Percentiles rank a stretch among this genome's conserved stretches.
Conservation (phyloP, 2,888 invertebrate species). For the Ichneumoninae sp. region DNA sequence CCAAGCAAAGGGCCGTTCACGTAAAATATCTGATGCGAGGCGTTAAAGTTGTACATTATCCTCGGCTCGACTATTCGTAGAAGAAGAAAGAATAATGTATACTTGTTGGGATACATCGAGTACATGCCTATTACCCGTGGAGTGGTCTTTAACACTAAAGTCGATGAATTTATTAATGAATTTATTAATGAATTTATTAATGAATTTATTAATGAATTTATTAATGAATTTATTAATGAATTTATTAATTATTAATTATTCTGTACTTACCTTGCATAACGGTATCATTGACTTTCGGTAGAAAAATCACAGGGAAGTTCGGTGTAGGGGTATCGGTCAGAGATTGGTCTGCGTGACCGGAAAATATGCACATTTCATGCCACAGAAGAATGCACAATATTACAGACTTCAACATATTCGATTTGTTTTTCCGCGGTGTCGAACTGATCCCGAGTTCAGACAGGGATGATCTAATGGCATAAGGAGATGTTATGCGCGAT, state of each 20-base stretch:
- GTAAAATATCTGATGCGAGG: slow-evolving; percentile 45
- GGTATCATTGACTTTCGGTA: slow-evolving; percentile 16
- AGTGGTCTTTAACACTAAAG: no score
- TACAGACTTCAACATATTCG: not conserved
- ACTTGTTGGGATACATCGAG: no score
- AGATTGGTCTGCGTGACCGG: not conserved
- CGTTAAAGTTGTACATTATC: slow-evolving; percentile 14
- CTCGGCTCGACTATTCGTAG: not conserved
- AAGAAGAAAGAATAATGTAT: not conserved
- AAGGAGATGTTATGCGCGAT: no score
- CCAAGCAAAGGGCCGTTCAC: slow-evolving; percentile 8
- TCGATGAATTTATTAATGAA: no score
- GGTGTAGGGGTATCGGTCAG: slow-evolving; percentile 24
- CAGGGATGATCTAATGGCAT: not conserved
- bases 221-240: no score
- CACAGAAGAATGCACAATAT: not conserved
- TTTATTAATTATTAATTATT: not conserved
- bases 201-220: no score
- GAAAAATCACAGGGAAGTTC: slow-evolving; percentile 9
- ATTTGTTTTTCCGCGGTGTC: not conserved
- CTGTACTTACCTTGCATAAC: not conserved
- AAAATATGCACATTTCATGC: not conserved
- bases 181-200: no score
- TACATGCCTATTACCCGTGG: no score
- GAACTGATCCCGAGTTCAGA: not conserved